Base-by-base conservation (phyloP, 2,113 vertebrate species). In the Saguinus midas region DNA sequence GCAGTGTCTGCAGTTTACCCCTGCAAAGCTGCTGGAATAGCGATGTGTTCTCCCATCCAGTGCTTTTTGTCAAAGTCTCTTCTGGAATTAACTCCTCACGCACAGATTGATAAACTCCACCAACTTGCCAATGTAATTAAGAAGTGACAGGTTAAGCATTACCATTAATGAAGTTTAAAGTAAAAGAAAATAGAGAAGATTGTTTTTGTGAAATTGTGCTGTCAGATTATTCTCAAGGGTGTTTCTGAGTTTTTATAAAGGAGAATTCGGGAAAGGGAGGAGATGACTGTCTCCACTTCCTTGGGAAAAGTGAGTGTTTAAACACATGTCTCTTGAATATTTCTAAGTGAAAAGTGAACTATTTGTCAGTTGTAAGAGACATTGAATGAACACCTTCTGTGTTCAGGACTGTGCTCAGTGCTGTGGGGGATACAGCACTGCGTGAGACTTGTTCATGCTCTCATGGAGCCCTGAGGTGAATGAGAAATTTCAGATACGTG, bases 31-130 rank as follows among this genome's bases (percentile, higher is more conserved):
- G 45, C 79, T 76, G n/a, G 64, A 90, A 68, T 92, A 82, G 82
- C 23, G 0, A 55, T 86, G 45, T 96, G 48, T 91, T 96, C 96
- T 82, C 92, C 72, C 78, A 45, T 68, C 87, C 92, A 96, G 92
- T 82, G 64, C 80, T 84, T 92, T 87, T 73, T 93, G 81, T 95
- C 94, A 92, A 55, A 87, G 87, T 82, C 90, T 96, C 76, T 87
- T 95, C 90, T 76, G 72, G 92, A 96, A 97, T 96, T 95, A 97
- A 96, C 95, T 95, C 90, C 66, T 97, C 90, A 35, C 88, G 76
- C 52, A 45, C 4, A 6, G 95, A 95, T 98, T 97, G 85, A 94
- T 97, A 97, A 97, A 58, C 40, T 40, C 92, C 58, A 78, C 87
- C 73, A 66, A 90, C 61, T 85, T 96, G 96, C 80, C 66, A 90